Percentiles rank a stretch among this genome's conserved stretches.
phyloP scores from a whole-genome alignment of 2,888 invertebrate species.

The Polydrusus cervinus region DNA sequence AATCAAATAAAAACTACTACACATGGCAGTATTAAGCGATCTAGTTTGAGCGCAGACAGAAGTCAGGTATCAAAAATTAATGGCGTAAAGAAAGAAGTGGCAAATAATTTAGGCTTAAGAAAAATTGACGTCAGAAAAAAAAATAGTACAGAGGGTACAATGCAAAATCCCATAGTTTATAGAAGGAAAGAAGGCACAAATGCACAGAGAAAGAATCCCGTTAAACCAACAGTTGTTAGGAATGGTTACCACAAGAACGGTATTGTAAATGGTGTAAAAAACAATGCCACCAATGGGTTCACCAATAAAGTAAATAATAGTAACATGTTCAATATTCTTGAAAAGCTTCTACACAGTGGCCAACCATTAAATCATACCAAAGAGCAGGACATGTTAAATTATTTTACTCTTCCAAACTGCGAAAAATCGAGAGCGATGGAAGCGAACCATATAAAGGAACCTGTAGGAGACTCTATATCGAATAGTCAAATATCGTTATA shows the following conservation, averaged over 20 bases:
- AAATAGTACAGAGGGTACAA: constrained; percentile 11
- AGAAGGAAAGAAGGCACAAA: constrained; percentile 45
- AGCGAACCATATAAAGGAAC: constrained; percentile 22
- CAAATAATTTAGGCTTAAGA: constrained; percentile 13
- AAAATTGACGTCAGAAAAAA: constrained; percentile 34
- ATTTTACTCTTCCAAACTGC: constrained; percentile 37
- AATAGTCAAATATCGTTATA: constrained; percentile 65
- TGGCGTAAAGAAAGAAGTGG: constrained; percentile 30
- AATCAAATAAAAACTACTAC: constrained; percentile 71
- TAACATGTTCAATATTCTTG: constrained; percentile 63
- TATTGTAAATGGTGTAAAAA: constrained; percentile 42
- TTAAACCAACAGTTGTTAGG: constrained; percentile 25
- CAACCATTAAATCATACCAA: constrained; percentile 56
- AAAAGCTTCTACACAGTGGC: constrained; percentile 61
- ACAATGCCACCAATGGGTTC: constrained; percentile 47
- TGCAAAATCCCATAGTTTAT: constrained; percentile 23
- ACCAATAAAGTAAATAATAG: constrained; percentile 50
- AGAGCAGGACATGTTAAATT: constrained; percentile 58
- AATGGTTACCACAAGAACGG: constrained; percentile 54
- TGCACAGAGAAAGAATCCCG: constrained; percentile 1
- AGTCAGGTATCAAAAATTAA: constrained; percentile 40
- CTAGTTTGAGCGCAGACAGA: constrained; percentile 45
- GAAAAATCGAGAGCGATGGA: constrained; percentile 11
- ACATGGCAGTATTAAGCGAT: constrained; percentile 43
- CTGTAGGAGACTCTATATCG: constrained; percentile 37